phyloP scores from a whole-genome alignment of 2,888 invertebrate genomes.

The Netelia fuscicornis region DNA sequence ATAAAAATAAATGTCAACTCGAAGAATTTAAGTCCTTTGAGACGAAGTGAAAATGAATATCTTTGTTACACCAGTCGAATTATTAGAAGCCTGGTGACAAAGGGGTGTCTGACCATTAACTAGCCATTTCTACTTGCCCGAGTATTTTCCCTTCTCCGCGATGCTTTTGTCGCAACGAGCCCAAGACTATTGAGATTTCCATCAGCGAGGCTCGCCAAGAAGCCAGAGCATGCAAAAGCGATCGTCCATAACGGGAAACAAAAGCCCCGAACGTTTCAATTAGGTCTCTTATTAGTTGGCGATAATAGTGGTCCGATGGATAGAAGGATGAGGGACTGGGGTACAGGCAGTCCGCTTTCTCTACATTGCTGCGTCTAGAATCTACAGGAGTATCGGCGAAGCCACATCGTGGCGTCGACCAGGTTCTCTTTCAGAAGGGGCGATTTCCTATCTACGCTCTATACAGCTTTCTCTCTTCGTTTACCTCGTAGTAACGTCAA shows the following conservation, averaged over 20 bases:
- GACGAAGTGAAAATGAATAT: too few relatives aligned
- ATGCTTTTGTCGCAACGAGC: conserved; percentile 39
- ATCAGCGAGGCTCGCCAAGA: conserved; percentile 37
- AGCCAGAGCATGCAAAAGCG: conserved; percentile 57
- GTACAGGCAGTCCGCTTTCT: conserved; percentile 38
- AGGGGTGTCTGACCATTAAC: conserved; percentile 25
- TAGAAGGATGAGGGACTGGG: conserved; percentile 30
- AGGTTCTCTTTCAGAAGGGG: conserved; percentile 62
- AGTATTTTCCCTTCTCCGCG: conserved; percentile 15
- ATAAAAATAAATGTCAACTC: background rate
- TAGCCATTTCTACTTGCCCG: conserved; percentile 40
- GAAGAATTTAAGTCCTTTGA: too few relatives aligned
- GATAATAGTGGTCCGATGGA: conserved; percentile 79
- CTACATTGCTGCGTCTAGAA: conserved; percentile 49
- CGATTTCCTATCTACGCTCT: conserved; percentile 43
- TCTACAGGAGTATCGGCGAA: conserved; percentile 45
- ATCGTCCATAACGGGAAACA: conserved; percentile 71
- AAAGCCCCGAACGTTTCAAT: conserved; percentile 83
- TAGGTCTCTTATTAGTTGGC: conserved; percentile 84
- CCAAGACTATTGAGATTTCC: conserved; percentile 48
- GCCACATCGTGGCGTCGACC: conserved; percentile 47
- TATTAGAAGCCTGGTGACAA: conserved; percentile 14
- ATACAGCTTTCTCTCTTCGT: conserved; percentile 40
- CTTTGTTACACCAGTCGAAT: too few relatives aligned
- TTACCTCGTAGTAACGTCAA: conserved; percentile 3